Percentiles rank a stretch among this genome's conserved stretches.
phyloP scores from a whole-genome alignment of 2,797 vertebrate species.

The Choloepus didactylus region DNA sequence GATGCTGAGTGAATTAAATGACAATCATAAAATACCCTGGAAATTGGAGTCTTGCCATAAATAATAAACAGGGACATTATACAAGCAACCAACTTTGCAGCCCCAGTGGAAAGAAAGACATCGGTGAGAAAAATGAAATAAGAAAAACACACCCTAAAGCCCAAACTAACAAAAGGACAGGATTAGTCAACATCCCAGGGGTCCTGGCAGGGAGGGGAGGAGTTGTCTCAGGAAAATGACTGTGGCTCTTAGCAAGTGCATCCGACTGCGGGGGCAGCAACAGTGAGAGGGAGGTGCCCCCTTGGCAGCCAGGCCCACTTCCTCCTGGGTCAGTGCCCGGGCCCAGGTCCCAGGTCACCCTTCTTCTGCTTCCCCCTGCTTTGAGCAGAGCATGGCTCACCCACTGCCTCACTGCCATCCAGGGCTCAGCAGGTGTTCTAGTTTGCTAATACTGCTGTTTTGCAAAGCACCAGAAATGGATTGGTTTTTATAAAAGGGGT shows the following conservation, averaged over 20 bases:
- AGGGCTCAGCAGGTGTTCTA: too few relatives aligned
- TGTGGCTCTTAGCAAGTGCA: not conserved
- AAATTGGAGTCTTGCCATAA: conserved; percentile 78
- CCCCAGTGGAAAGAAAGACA: conserved; percentile 78
- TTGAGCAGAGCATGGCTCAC: not conserved
- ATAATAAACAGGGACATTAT: conserved; percentile 80
- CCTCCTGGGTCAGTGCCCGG: not conserved
- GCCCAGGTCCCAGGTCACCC: not conserved
- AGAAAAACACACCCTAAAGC: conserved; percentile 74
- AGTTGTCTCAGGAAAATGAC: conserved; percentile 30
- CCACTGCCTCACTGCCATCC: not conserved
- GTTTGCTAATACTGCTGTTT: too few relatives aligned
- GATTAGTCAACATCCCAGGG: conserved; percentile 61
- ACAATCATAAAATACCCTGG: conserved; percentile 73
- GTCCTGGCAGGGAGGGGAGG: conserved; percentile 13
- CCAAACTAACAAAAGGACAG: conserved; percentile 73
- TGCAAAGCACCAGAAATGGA: too few relatives aligned
- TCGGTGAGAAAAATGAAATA: conserved; percentile 83
- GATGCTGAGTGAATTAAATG: conserved; percentile 76
- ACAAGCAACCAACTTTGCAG: conserved; percentile 76
- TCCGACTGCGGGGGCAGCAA: not conserved
- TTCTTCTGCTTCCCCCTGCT: not conserved
- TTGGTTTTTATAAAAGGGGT: too few relatives aligned
- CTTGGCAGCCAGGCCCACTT: fast-evolving
- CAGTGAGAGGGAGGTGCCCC: not conserved